A percentile compares a stretch with the other conserved stretches of the same genome.
These are phyloP conservation scores for Tinea semifulvella DNA, from an alignment of 2,888 invertebrate species.

Conservation along the genomic window DNA sequence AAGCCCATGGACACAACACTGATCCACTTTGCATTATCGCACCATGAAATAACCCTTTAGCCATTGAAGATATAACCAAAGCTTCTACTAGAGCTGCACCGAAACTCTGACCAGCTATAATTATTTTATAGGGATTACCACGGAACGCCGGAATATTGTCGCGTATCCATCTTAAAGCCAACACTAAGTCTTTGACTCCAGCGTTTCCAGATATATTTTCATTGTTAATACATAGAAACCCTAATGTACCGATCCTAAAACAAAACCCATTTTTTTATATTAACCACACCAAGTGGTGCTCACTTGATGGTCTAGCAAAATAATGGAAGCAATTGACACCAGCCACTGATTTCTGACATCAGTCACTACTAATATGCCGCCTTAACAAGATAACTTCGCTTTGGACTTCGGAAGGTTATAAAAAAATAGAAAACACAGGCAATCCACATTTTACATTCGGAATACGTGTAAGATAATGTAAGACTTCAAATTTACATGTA, in stretches of 20 bases:
- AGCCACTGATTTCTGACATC: too few species aligned
- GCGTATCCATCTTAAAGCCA: conserved; percentile 47
- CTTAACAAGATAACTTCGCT: too few species aligned
- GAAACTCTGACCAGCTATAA: conserved; percentile 45
- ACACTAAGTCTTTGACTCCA: conserved; percentile 44
- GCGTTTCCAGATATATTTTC: conserved; percentile 48
- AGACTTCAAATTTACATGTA: too few species aligned
- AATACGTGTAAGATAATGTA: too few species aligned
- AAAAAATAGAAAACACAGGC: neutral
- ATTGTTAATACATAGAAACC: conserved; percentile 42
- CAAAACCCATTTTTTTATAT: neutral
- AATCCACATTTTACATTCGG: too few species aligned
- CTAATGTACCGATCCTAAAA: conserved; percentile 41
- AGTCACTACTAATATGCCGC: too few species aligned
- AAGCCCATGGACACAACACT: conserved; percentile 45
- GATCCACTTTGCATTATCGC: conserved; percentile 52
- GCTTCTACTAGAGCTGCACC: conserved; percentile 51
- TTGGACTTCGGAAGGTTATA: neutral
- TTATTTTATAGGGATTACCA: conserved; percentile 44
- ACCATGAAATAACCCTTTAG: conserved; percentile 40
- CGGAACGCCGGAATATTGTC: conserved; percentile 53
- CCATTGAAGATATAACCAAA: conserved; percentile 34
- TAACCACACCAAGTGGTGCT: too few species aligned
- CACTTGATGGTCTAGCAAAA: too few species aligned
- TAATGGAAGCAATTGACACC: too few species aligned